phyloP scores from a whole-genome alignment of 2,888 invertebrate species.

The Lymantria monacha region DNA sequence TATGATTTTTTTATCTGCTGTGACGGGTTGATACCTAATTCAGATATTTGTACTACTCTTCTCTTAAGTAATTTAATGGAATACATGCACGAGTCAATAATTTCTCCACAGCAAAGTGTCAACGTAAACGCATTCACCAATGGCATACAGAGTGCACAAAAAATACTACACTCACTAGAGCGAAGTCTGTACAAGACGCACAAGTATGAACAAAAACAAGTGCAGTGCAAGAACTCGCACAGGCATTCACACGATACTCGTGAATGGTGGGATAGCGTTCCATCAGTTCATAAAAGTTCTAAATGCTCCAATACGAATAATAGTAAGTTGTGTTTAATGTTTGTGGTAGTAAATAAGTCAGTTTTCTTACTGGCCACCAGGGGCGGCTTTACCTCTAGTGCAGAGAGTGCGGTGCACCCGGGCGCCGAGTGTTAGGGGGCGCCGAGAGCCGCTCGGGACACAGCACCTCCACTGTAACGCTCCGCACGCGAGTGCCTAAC shows the following conservation, averaged over 20 bases:
- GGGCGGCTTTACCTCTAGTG: too few relatives aligned
- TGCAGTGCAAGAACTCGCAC: conserved; percentile 54
- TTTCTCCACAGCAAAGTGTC: conserved; percentile 26
- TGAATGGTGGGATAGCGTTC: conserved; percentile 49
- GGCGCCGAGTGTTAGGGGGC: too few relatives aligned
- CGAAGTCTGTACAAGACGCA: conserved; percentile 55
- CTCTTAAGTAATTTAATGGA: too few relatives aligned
- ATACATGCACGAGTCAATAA: background rate
- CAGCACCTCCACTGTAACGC: too few relatives aligned
- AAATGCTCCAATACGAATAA: conserved; percentile 20
- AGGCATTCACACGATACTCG: conserved; percentile 44
- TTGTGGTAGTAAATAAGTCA: too few relatives aligned
- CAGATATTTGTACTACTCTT: too few relatives aligned
- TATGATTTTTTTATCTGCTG: too few relatives aligned
- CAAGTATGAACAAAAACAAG: conserved; percentile 53
- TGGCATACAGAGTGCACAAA: conserved; percentile 56
- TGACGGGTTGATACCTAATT: too few relatives aligned
- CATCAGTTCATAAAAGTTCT: conserved; percentile 32
- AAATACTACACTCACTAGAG: conserved; percentile 53
- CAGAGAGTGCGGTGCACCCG: too few relatives aligned
- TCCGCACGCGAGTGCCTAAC: too few relatives aligned
- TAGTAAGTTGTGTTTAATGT: conserved; percentile 9
- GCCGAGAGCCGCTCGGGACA: too few relatives aligned
- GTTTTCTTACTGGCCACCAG: too few relatives aligned
- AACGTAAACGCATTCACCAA: conserved; percentile 48